Base-by-base conservation (phyloP, 2,113 vertebrate species). In the Gavialis gangeticus region DNA sequence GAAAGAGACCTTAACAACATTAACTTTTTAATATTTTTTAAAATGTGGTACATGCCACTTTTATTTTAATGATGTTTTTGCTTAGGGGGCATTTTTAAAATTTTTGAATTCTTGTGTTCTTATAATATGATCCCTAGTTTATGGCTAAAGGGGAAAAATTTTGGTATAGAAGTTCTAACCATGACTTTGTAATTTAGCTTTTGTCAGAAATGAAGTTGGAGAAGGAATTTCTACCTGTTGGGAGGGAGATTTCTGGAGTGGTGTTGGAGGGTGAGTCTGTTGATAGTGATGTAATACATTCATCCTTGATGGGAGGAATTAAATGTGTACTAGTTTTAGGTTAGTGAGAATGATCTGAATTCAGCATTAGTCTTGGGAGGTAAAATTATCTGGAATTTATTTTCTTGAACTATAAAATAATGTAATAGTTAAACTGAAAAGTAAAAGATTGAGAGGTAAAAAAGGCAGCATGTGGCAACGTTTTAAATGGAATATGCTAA, bases 221-320 rank as follows among this genome's bases (percentile, higher is more conserved):
- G 89, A 98, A 96, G 91, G 98, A 99, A 46, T 95, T 98, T 4
- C 92, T 99, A 76, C 99, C 99, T 77, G 98, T 99, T 30, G 99
- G 99, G 82, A 98, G 99, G 96, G 99, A 99, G 97, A 97, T 99
- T 91, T 98, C 98, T 18, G 99, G 99, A 54, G 95, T 99, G 34
- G 98, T 99, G 60, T 97, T 99, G 94, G 98, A 99, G 98, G 99
- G 99, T 99, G 85, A 96, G 97, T 93, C 79, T 87, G 46, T 16
- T 83, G 7, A 81, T 82, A 15, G 64, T 73, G 93, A 71, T 88
- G 34, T 66, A n/a, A 13, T 30, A 12, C 4, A 69, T 25, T 5
- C 81, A 56, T 76, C 64, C 79, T 55, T 84, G 30, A 87, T 63
- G 37, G 60, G n/a, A 66, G 85, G 78, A 88, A 58, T 59, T 83